Conservation (phyloP, 2,797 vertebrate genomes). For the Anniella stebbinsi region DNA sequence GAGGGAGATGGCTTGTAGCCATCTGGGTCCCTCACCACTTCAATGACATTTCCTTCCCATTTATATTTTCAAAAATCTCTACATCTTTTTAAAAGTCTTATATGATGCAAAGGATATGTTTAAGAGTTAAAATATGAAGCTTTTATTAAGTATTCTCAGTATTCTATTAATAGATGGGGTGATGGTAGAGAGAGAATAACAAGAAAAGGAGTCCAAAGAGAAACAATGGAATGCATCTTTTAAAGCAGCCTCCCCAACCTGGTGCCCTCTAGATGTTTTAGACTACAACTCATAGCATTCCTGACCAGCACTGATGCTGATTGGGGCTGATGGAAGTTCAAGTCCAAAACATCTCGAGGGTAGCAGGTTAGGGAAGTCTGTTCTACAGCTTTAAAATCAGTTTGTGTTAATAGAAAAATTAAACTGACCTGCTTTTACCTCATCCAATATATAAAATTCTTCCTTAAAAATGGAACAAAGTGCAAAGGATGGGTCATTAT, state of each 20-base stretch:
- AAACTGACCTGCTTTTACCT: not conserved
- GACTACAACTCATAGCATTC: too few relatives aligned
- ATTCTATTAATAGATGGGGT: conserved; percentile 51
- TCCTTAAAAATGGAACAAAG: not conserved
- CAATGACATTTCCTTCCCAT: too few relatives aligned
- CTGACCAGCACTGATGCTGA: too few relatives aligned
- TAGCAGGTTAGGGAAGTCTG: too few relatives aligned
- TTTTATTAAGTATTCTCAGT: conserved; percentile 56
- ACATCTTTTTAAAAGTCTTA: not conserved
- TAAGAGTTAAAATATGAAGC: conserved; percentile 60
- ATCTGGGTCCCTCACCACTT: too few relatives aligned
- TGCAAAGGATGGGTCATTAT: not conserved
- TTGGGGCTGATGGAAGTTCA: too few relatives aligned
- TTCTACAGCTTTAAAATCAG: conserved; percentile 54
- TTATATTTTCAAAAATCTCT: too few relatives aligned
- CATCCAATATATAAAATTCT: conserved; percentile 16
- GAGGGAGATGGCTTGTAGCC: too few relatives aligned
- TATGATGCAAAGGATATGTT: conserved; percentile 55
- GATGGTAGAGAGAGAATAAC: conserved; percentile 48
- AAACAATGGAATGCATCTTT: conserved; percentile 48
- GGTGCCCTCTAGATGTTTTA: too few relatives aligned
- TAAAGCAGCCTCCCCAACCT: conserved; percentile 16
- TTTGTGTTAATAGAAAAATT: conserved; percentile 51
- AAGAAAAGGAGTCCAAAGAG: conserved; percentile 41
- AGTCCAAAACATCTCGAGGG: too few relatives aligned